Base-by-base conservation (phyloP, 2,113 vertebrate genomes). In the Coregonus clupeaformis region DNA sequence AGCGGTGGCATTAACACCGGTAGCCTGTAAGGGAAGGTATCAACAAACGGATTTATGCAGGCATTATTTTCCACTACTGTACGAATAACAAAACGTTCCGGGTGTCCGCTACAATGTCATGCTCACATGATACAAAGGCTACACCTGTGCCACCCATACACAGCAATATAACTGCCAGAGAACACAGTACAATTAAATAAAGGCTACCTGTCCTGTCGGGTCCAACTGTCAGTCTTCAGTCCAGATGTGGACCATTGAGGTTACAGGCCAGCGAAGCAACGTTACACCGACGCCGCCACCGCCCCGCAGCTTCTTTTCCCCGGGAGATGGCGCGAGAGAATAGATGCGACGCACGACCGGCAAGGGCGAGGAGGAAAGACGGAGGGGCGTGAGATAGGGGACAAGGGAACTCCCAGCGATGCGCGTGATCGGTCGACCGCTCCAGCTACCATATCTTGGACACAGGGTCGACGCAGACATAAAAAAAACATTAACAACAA, bases 361-460 rank as follows among this genome's bases (percentile, higher is more conserved):
- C 75, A 72, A 79, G 75, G 75, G 71, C 71, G 77, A 27, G 76
- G 78, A 84, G 79, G 74, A 81, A 81, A 82, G 66, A 47, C 29
- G 63, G 78, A 89, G 87, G 87, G 89, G 91, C 85, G 92, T 89
- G 87, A 88, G 82, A 86, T 85, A 87, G 82, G 81, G 64, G 68
- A 66, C 79, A 36, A 72, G 89, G 90, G 81, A 92, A 91, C 89
- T 91, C 91, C 89, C 73, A 76, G 80, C 88, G 89, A 88, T 76
- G 83, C 84, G 84, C 85, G 88, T 88, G 83, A 86, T 84, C 69
- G 6, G 79, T 73, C 60, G 74, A 75, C 68, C 73, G 80, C 83
- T 79, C n/a, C 1, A 6, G 6, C 14, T 4, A 55, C 14, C 52
- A 55, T 55, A 42, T 42, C 4, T 55, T 55, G 52, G 52, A 55